These are phyloP conservation scores for Drosophila colorata DNA, from an alignment of 2,888 invertebrate genomes.

Conservation along the genomic window DNA sequence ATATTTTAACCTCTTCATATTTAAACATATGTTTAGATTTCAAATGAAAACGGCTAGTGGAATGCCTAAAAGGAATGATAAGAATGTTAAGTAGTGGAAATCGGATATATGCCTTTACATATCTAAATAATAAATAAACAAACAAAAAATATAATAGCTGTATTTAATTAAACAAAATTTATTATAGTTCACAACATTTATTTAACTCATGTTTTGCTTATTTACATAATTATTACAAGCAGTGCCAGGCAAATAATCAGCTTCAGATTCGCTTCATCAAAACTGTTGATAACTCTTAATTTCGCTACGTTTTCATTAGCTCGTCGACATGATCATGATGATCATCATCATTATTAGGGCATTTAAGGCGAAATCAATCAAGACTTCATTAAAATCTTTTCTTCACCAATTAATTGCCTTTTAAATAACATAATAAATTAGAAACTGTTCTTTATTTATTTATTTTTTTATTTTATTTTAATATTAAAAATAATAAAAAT, in stretches of 20 bases:
- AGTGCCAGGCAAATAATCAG: background rate
- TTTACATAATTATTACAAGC: background rate
- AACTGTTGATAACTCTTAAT: constrained; percentile 11
- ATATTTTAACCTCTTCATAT: too few relatives aligned
- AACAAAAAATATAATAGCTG: background rate
- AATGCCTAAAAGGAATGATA: too few relatives aligned
- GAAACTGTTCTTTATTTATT: too few relatives aligned
- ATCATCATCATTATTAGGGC: constrained; percentile 31
- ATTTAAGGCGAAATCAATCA: constrained; percentile 44
- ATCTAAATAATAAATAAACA: background rate
- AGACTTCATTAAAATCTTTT: constrained; percentile 37
- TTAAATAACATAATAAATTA: constrained; percentile 39
- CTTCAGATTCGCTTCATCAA: background rate
- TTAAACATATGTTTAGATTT: too few relatives aligned
- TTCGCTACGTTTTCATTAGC: constrained; percentile 17
- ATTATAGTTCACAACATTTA: background rate
- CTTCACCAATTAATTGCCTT: constrained; percentile 39
- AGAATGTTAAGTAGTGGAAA: background rate
- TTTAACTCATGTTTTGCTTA: background rate
- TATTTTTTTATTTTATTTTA: constrained; percentile 3
- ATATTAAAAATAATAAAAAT: constrained; percentile 18
- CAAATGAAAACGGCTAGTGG: too few relatives aligned
- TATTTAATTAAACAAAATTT: background rate
- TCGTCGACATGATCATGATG: background rate
- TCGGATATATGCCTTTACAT: background rate